Evolutionary conservation across 2,888 invertebrate species (phyloP).

Genomic region (Scaptomyza caliginosa): DNA sequence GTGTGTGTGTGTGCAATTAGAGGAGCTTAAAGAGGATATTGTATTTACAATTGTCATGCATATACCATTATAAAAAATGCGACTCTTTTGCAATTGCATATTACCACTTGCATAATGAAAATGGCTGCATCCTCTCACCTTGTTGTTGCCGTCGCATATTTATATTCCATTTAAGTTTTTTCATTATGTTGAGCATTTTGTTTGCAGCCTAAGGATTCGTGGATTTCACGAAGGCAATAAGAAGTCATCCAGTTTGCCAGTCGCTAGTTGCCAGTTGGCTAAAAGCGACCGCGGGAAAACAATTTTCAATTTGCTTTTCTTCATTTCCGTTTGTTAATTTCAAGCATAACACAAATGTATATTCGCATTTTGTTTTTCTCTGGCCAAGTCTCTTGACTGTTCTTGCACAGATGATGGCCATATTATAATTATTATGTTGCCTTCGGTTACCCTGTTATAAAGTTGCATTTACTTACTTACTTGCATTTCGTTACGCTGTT

Average conservation of each 20-base stretch:
- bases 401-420: slow-evolving; percentile 25
- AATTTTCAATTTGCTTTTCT: slow-evolving; percentile 73
- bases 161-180: slow-evolving; percentile 76
- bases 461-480: slow-evolving; percentile 39
- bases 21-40: slow-evolving; percentile 38
- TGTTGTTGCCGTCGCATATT: slow-evolving; percentile 38
- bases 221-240: slow-evolving; percentile 20
- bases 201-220: slow-evolving; percentile 57
- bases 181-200: slow-evolving; percentile 53
- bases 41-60: slow-evolving; percentile 20
- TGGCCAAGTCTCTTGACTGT: slow-evolving; percentile 4
- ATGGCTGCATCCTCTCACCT: not conserved
- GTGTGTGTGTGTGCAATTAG: slow-evolving; percentile 34
- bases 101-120: slow-evolving; percentile 13
- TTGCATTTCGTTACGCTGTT: slow-evolving; percentile 29
- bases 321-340: slow-evolving; percentile 78
- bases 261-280: slow-evolving; percentile 5
- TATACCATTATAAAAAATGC: not conserved
- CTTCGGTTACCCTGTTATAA: slow-evolving; percentile 34
- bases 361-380: slow-evolving; percentile 45
- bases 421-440: slow-evolving; percentile 53
- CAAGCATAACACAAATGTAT: slow-evolving; percentile 77
- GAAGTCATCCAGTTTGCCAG: slow-evolving; percentile 23
- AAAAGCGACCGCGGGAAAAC: not conserved
- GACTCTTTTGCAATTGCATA: not conserved